Evolutionary conservation across 2,113 vertebrate genomes (phyloP).

Genomic region (Typhlomys cinereus): DNA sequence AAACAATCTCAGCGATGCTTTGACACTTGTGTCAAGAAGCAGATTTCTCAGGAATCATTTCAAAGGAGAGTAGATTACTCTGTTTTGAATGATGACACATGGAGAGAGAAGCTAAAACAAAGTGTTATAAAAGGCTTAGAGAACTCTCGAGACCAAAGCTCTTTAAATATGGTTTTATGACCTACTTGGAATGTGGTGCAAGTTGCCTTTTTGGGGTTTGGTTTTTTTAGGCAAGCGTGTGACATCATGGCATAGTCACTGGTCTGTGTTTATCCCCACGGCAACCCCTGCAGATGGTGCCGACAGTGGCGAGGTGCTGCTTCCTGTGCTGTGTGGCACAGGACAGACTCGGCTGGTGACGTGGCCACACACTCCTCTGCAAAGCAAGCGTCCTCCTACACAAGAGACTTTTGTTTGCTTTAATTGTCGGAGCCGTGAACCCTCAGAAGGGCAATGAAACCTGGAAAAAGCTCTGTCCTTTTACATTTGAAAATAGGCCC

Average conservation of each 20-base stretch:
- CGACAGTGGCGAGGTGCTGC: not conserved
- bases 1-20: slow-evolving; percentile 45
- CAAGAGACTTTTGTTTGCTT: not conserved
- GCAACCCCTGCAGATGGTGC: slow-evolving; percentile 33
- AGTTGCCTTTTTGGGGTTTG: slow-evolving; percentile 59
- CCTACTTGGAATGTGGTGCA: slow-evolving; percentile 67
- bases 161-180: slow-evolving; percentile 65
- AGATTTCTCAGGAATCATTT: slow-evolving; percentile 64
- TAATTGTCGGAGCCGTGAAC: not conserved
- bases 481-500: slow-evolving; percentile 3
- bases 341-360: too few species aligned
- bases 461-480: not conserved
- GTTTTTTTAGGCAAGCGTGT: slow-evolving; percentile 73
- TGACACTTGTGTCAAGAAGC: slow-evolving; percentile 50
- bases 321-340: not conserved
- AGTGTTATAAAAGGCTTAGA: slow-evolving; percentile 47
- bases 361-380: not conserved
- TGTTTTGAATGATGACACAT: slow-evolving; percentile 68
- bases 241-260: slow-evolving; percentile 67
- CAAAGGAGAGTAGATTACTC: slow-evolving; percentile 59
- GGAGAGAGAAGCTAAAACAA: slow-evolving; percentile 47
- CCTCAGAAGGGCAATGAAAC: not conserved
- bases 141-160: slow-evolving; percentile 52
- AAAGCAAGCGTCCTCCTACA: slow-evolving; percentile 21
- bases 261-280: slow-evolving; percentile 73